Conservation (phyloP, 2,113 vertebrate genomes). For the Maccullochella peelii region DNA sequence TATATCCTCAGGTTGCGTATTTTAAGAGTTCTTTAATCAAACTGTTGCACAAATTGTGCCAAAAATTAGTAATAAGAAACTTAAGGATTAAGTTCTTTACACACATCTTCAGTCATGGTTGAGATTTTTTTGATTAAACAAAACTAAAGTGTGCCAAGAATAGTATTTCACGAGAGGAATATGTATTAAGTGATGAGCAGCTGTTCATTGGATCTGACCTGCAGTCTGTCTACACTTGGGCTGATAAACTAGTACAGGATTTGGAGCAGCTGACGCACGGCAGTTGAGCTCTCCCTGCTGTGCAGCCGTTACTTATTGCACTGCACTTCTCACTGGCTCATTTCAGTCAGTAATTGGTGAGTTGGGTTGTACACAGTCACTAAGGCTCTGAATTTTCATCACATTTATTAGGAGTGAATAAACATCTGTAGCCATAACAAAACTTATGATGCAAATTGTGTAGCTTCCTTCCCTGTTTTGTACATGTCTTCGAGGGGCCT, state of each 20-base stretch:
- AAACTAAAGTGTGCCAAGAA: neutral
- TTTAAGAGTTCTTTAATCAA: neutral
- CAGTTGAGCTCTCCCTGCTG: neutral
- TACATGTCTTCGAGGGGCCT: neutral
- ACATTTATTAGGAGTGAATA: neutral
- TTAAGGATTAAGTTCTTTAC: neutral
- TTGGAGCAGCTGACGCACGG: neutral
- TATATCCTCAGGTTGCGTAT: neutral
- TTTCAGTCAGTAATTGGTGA: neutral
- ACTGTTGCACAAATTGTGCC: neutral
- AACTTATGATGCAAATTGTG: neutral
- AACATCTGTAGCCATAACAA: neutral
- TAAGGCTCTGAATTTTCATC: neutral
- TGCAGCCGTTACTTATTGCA: neutral
- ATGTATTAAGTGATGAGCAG: neutral
- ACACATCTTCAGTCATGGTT: neutral
- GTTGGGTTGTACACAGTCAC: neutral
- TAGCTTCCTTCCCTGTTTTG: neutral
- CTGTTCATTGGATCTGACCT: neutral
- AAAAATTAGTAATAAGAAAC: neutral
- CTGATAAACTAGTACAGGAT: neutral
- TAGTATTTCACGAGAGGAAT: neutral
- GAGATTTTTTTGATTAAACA: neutral
- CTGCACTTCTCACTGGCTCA: neutral
- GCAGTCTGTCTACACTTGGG: neutral